phyloP scores from a whole-genome alignment of 2,797 vertebrate species.

The Sternarchorhynchus goeldii region DNA sequence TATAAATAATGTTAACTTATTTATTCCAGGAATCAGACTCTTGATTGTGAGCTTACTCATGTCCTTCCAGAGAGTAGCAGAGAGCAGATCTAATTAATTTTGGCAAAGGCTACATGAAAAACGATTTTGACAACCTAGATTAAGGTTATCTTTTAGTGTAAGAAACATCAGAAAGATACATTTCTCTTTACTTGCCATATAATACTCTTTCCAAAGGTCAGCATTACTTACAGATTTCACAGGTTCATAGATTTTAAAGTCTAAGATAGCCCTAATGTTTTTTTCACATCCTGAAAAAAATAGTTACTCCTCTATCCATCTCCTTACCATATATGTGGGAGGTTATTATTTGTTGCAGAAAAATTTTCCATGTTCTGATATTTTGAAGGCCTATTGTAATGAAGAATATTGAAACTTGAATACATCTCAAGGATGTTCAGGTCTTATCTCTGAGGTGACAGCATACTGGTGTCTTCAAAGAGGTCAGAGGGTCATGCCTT shows the following conservation, averaged over 20 bases:
- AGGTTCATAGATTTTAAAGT: not conserved
- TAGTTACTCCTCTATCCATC: not conserved
- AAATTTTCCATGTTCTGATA: not conserved
- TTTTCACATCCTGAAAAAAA: not conserved
- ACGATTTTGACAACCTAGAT: no score
- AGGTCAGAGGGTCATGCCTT: conserved; percentile 23
- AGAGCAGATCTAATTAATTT: not conserved
- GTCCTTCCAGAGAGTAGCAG: not conserved
- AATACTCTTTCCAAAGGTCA: not conserved
- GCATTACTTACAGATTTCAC: not conserved
- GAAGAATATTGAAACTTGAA: not conserved
- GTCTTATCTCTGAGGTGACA: conserved; percentile 21
- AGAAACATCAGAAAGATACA: no score
- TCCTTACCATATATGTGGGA: not conserved
- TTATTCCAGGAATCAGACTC: not conserved
- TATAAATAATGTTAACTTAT: not conserved
- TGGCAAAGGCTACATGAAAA: no score
- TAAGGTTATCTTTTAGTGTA: no score
- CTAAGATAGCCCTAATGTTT: no score
- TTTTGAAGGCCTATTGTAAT: not conserved
- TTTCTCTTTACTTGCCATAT: no score
- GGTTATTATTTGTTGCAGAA: not conserved
- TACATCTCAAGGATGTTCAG: conserved; percentile 17
- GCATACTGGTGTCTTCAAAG: not conserved
- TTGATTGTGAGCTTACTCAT: conserved; percentile 14